Evolutionary conservation across 2,113 vertebrate genomes (phyloP), one percentile per base, ranked within the genome.

Genomic region (Symphodus melops): DNA sequence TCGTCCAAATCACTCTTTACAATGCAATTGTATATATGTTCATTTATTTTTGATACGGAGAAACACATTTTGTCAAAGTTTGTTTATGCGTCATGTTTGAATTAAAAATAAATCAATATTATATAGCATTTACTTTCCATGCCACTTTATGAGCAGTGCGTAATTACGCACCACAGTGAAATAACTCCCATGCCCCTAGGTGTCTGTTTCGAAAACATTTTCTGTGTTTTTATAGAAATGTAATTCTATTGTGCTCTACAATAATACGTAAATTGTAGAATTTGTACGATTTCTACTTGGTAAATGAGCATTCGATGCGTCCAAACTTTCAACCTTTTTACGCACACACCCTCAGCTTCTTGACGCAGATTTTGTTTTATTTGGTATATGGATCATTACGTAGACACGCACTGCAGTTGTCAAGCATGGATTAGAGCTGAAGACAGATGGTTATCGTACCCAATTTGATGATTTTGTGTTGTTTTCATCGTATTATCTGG

Each of bases 361-460:
- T 53, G 48, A 76, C 4, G 79, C 79, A 55, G 13, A 20, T 68
- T 78, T 76, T 70, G 63, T 80, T 80, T 77, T 14, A 72, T 77
- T 74, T 54, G 4, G 42, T 54, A 7, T 13, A 51, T 73, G 49
- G 56, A 77, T 82, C 77, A 87, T 21, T 81, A 77, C 9, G 60
- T 83, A 91, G 84, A 92, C 90, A 92, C 82, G 87, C 87, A 84
- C 17, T 55, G 44, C 28, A 78, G 79, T 81, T 84, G 82, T 86
- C 49, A 83, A 23, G 86, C 82, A 57, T 83, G 81, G 80, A 86
- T 85, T 85, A 84, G 59, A 72, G 39, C 8, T 46, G 28, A 64
- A 82, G 77, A 91, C 93, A 94, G 93, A 94, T 94, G 93, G 91
- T 78, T 89, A 90, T 91, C 77, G 72, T 70, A 21, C 41, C 48